These are phyloP conservation scores for Xenops minutus DNA, from an alignment of 2,797 vertebrate species.

Conservation along the genomic window DNA sequence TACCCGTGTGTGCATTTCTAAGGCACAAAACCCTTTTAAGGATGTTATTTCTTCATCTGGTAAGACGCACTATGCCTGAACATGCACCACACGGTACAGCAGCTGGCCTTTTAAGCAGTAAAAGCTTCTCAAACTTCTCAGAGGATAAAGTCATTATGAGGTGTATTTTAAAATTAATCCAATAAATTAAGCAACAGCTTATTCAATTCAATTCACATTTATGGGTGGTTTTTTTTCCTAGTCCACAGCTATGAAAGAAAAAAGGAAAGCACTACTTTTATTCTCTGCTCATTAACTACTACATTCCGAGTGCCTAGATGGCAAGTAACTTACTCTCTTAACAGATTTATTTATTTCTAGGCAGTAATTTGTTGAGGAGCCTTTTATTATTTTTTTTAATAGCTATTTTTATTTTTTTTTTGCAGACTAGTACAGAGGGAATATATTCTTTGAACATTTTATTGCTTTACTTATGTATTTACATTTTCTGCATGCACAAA, in stretches of 20 bases:
- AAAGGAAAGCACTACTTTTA: background rate
- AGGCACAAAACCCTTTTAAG: slow-evolving; percentile 41
- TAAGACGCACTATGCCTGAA: background rate
- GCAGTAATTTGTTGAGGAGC: background rate
- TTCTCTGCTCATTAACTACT: background rate
- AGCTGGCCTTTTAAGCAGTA: slow-evolving; percentile 42
- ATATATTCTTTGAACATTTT: background rate
- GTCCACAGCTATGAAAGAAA: background rate
- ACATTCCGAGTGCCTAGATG: background rate
- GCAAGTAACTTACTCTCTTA: background rate
- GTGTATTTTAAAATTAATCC: slow-evolving; percentile 60
- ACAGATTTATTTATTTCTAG: background rate
- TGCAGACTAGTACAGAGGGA: background rate
- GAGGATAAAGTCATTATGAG: slow-evolving; percentile 46
- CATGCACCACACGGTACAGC: background rate
- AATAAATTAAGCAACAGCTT: slow-evolving; percentile 44
- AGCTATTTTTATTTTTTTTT: background rate
- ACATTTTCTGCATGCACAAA: background rate
- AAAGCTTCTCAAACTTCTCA: slow-evolving; percentile 19
- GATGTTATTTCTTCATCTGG: slow-evolving; percentile 37
- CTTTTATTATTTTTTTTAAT: background rate
- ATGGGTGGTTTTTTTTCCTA: background rate
- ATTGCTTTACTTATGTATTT: background rate
- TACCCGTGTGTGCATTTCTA: slow-evolving; percentile 23
- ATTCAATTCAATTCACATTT: slow-evolving; percentile 39